phyloP scores from a whole-genome alignment of 2,888 invertebrate species.

The Rhaphigaster nebulosa region DNA sequence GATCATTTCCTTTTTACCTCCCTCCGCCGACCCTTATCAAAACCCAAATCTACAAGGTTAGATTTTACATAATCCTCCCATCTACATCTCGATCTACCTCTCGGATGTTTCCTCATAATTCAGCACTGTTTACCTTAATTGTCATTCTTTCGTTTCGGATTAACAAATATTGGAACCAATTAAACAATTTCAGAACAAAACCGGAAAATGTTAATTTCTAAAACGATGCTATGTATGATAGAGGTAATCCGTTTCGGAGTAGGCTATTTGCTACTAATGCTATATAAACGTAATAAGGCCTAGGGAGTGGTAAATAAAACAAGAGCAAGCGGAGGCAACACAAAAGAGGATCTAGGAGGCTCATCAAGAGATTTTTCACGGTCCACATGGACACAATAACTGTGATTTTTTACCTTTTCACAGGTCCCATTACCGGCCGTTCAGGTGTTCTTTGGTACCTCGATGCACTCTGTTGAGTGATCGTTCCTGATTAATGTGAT shows the following conservation, averaged over 20 bases:
- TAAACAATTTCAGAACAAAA: not conserved
- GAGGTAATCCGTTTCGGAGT: not conserved
- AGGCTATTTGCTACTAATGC: slow-evolving; percentile 10
- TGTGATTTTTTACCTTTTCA: slow-evolving; percentile 46
- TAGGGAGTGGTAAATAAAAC: slow-evolving; percentile 45
- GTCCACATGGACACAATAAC: slow-evolving; percentile 44
- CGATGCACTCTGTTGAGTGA: slow-evolving; percentile 4
- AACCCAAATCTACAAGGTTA: no score
- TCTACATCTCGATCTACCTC: no score
- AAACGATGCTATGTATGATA: not conserved
- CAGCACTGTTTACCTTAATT: no score
- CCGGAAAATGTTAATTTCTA: not conserved
- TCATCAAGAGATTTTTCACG: slow-evolving; percentile 50
- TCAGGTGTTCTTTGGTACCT: slow-evolving; percentile 32
- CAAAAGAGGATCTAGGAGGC: slow-evolving; percentile 11
- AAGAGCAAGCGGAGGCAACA: slow-evolving; percentile 11
- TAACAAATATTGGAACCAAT: not conserved
- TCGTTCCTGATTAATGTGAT: slow-evolving; percentile 42
- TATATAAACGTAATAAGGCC: slow-evolving; percentile 44
- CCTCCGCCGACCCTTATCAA: no score
- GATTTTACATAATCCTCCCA: no score
- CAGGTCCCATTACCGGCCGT: slow-evolving; percentile 42
- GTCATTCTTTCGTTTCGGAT: no score
- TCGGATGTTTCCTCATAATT: no score
- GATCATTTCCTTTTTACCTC: no score